Percentiles rank a stretch among this genome's conserved stretches.
These are phyloP conservation scores for Micrasema minimum DNA, from an alignment of 1,140 invertebrate genomes.

Conservation along the genomic window DNA sequence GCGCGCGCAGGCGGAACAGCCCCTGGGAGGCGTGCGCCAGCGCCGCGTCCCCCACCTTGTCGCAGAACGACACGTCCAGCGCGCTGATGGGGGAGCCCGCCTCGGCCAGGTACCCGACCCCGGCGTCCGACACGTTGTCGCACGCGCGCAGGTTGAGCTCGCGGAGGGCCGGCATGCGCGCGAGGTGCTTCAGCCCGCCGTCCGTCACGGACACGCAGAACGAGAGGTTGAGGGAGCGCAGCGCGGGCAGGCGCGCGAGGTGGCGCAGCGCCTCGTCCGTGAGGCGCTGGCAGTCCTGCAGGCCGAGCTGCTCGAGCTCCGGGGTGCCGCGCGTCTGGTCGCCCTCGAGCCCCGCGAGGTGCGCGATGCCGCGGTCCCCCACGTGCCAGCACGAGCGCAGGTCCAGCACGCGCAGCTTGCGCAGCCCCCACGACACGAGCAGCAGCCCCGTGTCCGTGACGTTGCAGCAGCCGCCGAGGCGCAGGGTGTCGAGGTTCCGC, in stretches of 20 bases:
- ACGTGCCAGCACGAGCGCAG: slow-evolving; percentile 92
- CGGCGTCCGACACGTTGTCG: slow-evolving; percentile 93
- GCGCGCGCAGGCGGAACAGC: slow-evolving; percentile 80
- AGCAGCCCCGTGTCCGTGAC: slow-evolving; percentile 89
- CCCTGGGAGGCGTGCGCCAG: slow-evolving; percentile 89
- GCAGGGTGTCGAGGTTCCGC: slow-evolving; percentile 88
- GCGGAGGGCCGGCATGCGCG: slow-evolving; percentile 82
- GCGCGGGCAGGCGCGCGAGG: slow-evolving; percentile 78
- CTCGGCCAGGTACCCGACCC: slow-evolving; percentile 90
- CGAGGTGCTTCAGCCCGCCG: slow-evolving; percentile 87
- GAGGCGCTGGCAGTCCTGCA: slow-evolving; percentile 94
- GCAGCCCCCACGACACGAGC: slow-evolving; percentile 86
- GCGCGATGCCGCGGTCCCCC: slow-evolving; percentile 88
- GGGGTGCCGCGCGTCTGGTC: slow-evolving; percentile 75
- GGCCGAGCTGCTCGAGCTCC: slow-evolving; percentile 82
- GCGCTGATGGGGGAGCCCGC: slow-evolving; percentile 82
- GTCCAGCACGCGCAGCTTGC: slow-evolving; percentile 85
- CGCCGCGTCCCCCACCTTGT: slow-evolving; percentile 92
- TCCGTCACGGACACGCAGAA: slow-evolving; percentile 95
- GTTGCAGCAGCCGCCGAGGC: slow-evolving; percentile 90
- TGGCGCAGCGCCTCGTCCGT: slow-evolving; percentile 90
- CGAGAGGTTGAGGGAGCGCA: slow-evolving; percentile 87
- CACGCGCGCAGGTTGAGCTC: slow-evolving; percentile 93
- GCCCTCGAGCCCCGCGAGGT: slow-evolving; percentile 80
- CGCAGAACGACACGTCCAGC: slow-evolving; percentile 94